phyloP scores from a whole-genome alignment of 53 echinoderm and acorn worm species.

The Echinarachnius parma region DNA sequence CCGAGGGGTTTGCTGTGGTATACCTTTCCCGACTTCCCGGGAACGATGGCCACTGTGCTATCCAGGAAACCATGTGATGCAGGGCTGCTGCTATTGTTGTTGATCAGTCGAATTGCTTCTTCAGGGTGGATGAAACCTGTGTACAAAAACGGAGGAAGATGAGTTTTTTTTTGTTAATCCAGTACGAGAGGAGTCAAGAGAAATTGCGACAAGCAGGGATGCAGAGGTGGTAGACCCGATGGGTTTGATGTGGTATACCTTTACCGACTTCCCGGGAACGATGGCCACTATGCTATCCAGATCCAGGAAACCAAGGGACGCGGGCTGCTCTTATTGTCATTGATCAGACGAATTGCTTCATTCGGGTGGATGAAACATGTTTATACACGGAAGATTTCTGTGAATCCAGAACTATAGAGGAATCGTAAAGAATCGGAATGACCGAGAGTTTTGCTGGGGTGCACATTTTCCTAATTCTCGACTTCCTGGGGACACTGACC shows the following conservation, averaged over 20 bases:
- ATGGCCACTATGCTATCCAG: conserved; percentile 23
- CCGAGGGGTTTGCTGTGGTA: conserved; percentile 15
- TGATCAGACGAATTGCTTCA: not conserved
- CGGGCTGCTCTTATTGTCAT: too few species aligned
- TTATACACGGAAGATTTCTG: too few species aligned
- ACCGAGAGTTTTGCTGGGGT: conserved; percentile 3
- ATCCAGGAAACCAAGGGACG: conserved; percentile 16
- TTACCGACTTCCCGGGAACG: conserved; percentile 3
- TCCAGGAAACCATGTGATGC: conserved; percentile 22
- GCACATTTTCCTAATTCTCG: conserved; percentile 20
- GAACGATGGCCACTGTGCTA: conserved; percentile 16
- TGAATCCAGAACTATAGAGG: too few species aligned
- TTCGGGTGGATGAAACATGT: conserved; percentile 27
- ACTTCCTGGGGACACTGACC: conserved; percentile 12
- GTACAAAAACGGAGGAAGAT: too few species aligned
- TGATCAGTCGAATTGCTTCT: not conserved
- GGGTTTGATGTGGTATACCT: conserved; percentile 21
- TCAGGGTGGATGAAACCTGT: conserved; percentile 29
- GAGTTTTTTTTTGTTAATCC: too few species aligned
- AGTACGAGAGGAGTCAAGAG: too few species aligned
- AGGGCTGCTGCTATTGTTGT: too few species aligned
- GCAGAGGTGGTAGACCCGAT: not conserved
- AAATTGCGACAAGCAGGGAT: not conserved
- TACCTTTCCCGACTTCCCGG: conserved; percentile 13
- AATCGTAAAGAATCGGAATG: not conserved